phyloP scores from a whole-genome alignment of 1,140 invertebrate genomes.

The Drosophila sp. region DNA sequence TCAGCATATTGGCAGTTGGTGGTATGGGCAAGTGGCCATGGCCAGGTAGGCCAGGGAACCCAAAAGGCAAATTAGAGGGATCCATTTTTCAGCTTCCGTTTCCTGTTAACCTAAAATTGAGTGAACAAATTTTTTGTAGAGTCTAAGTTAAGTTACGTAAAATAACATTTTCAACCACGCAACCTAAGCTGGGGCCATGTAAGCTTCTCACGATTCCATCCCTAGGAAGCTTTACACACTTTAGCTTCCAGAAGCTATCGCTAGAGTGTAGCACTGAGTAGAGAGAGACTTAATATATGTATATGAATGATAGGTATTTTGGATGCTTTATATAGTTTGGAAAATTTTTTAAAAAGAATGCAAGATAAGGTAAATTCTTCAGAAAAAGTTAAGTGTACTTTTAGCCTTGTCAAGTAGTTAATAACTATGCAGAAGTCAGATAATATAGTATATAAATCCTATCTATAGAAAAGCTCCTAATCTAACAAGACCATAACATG shows the following conservation, averaged over 20 bases:
- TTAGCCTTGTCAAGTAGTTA: too few species aligned
- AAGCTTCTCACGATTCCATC: background rate
- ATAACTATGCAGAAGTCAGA: too few species aligned
- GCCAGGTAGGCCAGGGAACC: constrained; percentile 73
- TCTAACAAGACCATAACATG: too few species aligned
- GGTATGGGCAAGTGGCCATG: constrained; percentile 79
- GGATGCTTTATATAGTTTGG: too few species aligned
- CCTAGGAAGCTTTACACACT: background rate
- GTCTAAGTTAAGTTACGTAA: constrained; percentile 18
- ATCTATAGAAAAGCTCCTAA: too few species aligned
- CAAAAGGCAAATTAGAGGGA: constrained; percentile 75
- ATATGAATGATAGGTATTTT: background rate
- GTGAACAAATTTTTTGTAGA: constrained; percentile 22
- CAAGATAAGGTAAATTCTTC: too few species aligned
- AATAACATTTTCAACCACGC: background rate
- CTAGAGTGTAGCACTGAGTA: constrained; percentile 5
- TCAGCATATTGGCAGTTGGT: constrained; percentile 75
- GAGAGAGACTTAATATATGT: background rate
- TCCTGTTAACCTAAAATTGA: constrained; percentile 22
- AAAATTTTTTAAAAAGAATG: too few species aligned
- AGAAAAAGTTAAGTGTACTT: too few species aligned
- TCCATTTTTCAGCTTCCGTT: constrained; percentile 59
- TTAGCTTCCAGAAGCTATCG: background rate
- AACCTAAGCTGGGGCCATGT: background rate
- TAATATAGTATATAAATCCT: too few species aligned